Evolutionary conservation across 2,113 vertebrate species (phyloP).

Genomic region (Phyllostomus discolor): DNA sequence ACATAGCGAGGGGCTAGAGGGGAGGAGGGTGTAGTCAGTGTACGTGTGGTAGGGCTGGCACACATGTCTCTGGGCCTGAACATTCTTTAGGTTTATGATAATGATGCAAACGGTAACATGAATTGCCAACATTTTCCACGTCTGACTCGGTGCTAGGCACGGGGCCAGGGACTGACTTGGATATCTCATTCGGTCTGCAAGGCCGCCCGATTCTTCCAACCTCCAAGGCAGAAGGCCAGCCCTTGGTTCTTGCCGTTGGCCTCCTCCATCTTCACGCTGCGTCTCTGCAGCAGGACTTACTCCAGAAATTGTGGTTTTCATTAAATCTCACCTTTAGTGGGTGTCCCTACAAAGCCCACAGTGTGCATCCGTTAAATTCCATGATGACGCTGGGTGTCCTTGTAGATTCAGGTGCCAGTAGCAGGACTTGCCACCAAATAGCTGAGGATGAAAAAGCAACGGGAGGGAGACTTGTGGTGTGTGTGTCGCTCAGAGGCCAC

Average conservation of each 20-base stretch:
- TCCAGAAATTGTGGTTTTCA: neutral
- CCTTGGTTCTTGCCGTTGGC: neutral
- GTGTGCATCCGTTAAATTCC: neutral
- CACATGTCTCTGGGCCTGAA: neutral
- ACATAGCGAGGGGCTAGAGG: neutral
- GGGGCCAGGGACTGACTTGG: neutral
- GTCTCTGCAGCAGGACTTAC: neutral
- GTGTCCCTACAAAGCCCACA: neutral
- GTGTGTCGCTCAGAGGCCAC: neutral
- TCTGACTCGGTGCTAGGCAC: neutral
- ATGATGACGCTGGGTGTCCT: neutral
- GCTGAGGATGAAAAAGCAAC: neutral
- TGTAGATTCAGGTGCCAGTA: neutral
- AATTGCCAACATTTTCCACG: neutral
- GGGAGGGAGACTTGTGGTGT: neutral
- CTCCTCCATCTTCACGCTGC: neutral
- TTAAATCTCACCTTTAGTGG: neutral
- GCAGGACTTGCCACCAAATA: neutral
- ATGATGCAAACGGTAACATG: neutral
- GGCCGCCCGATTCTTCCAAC: neutral
- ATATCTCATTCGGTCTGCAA: neutral
- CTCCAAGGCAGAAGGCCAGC: neutral
- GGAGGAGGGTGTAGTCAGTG: too few species aligned
- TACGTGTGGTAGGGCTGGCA: neutral
- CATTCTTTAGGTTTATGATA: neutral